These are phyloP conservation scores for Drosophila leontia DNA, from an alignment of 1,140 invertebrate species.

Conservation along the genomic window DNA sequence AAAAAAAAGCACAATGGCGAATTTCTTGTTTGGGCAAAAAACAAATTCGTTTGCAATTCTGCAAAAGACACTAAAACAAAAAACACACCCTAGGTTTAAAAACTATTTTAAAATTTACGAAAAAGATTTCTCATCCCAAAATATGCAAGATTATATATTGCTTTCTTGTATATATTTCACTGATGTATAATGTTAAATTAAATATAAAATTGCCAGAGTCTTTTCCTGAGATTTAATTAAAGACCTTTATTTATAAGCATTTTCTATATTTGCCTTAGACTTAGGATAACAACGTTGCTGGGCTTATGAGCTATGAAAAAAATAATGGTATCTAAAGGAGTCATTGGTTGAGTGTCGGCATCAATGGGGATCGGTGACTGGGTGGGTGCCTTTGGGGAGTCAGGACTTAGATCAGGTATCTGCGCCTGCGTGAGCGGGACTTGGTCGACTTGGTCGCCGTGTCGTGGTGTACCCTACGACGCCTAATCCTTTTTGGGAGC, in stretches of 20 bases:
- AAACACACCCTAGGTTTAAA: background rate
- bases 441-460: background rate
- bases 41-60: background rate
- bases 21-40: background rate
- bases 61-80: background rate
- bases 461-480: accelerated
- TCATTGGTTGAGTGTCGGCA: background rate
- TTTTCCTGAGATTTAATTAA: too few species aligned
- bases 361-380: background rate
- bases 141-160: too few species aligned
- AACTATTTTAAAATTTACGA: too few species aligned
- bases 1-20: background rate
- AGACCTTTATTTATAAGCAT: too few species aligned
- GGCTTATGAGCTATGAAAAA: slow-evolving; percentile 1
- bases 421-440: background rate
- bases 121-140: too few species aligned
- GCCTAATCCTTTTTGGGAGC: accelerated
- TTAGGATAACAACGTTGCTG: background rate
- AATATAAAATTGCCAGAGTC: too few species aligned
- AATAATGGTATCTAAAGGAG: background rate
- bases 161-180: too few species aligned
- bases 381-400: background rate
- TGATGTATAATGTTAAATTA: too few species aligned
- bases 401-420: background rate
- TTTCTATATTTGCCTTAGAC: slow-evolving; percentile 5